Conservation (phyloP, 2,797 vertebrate genomes). For the Chrysocyon brachyurus region DNA sequence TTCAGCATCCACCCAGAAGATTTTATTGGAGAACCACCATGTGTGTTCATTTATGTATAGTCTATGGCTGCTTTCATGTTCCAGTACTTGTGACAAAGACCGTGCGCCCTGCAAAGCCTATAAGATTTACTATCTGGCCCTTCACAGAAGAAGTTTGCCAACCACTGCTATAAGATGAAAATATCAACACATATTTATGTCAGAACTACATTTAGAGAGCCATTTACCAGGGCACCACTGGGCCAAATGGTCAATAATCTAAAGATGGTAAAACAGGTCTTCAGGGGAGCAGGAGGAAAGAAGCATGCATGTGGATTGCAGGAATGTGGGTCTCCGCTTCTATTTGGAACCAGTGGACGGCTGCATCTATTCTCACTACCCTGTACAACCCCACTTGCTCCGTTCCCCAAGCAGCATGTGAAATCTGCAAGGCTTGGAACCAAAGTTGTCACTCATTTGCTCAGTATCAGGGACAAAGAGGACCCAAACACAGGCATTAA, state of each 20-base stretch:
- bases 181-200: background rate
- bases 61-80: background rate
- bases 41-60: background rate
- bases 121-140: background rate
- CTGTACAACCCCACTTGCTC: background rate
- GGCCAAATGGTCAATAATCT: background rate
- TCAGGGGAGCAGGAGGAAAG: background rate
- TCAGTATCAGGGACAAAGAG: background rate
- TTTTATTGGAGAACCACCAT: background rate
- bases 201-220: background rate
- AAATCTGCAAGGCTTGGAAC: background rate
- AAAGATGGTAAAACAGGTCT: background rate
- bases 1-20: background rate
- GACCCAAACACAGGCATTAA: background rate
- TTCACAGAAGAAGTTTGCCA: background rate
- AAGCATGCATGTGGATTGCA: background rate
- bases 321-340: background rate
- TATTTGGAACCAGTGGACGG: background rate
- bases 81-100: background rate
- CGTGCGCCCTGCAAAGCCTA: background rate
- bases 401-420: background rate
- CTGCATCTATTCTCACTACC: background rate
- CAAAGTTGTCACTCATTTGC: background rate
- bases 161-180: background rate
- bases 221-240: background rate